Base-by-base conservation (phyloP, 2,797 vertebrate species). In the Enteromius viviparus region DNA sequence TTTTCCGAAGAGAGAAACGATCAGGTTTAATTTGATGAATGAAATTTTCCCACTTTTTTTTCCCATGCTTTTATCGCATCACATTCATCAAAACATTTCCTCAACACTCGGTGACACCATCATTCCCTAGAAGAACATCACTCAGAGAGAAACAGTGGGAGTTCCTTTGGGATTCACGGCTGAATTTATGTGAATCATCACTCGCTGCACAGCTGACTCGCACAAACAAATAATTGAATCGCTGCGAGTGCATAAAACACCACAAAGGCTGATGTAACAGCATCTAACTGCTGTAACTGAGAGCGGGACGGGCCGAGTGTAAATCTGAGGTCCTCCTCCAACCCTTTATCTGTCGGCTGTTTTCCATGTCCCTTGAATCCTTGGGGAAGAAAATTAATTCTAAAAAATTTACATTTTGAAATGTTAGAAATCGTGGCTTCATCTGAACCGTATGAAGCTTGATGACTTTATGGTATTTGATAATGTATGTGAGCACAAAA, bases 181-280 rank as follows among this genome's bases (percentile, higher is more conserved):
- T 85, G 93, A 94, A 95, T 96, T 96, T 95, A 95, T 94, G 92
- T 86, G 86, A 3, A 76, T 76, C 93, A 88, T 83, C 77, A 85
- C 90, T 92, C 91, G 89, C 91, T 78, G 42, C 37, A 71, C 89
- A 87, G 91, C 92, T 86, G 91, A 92, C 90, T 93, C 92, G 91
- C 89, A 93, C 93, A 95, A 96, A 95, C 93, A 95, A 96, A 95
- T 93, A 94, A 95, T 95, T 95, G 94, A 96, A 96, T 96, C 95
- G 93, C 91, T 95, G 90, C 90, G 90, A 96, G 94, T 93, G 91
- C 93, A 96, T 94, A 95, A 95, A 96, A 89, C 94, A 93, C 92
- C 89, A 92, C 92, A 93, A 94, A 90, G 92, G 93, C 91, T 96
- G 93, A 94, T 95, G 93, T 95, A 95, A 94, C 91, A 91, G 78